Evolutionary conservation across 2,888 invertebrate species (phyloP).

Genomic region (Protonemura montana): DNA sequence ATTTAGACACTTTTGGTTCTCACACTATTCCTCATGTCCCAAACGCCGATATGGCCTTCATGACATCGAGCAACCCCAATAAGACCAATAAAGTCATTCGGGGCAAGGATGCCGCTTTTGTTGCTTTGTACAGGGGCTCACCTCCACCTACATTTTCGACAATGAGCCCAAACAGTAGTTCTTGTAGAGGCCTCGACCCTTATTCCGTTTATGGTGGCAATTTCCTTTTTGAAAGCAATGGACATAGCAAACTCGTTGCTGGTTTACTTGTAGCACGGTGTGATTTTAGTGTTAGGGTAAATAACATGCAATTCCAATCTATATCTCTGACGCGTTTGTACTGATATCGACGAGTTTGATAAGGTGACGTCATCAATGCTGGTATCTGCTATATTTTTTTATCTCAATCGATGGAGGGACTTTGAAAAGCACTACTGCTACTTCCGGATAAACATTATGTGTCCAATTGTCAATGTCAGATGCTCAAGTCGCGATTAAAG

Average conservation of each 20-base stretch:
- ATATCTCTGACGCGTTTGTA: neutral
- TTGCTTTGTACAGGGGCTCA: neutral
- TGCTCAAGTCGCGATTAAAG: neutral
- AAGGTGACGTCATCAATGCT: neutral
- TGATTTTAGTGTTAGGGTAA: neutral
- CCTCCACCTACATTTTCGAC: conserved; percentile 35
- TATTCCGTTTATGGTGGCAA: conserved; percentile 4
- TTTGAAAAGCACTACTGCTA: neutral
- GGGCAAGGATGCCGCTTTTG: conserved; percentile 24
- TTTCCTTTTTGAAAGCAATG: neutral
- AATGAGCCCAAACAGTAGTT: conserved; percentile 30
- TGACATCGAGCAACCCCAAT: neutral
- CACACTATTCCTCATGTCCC: neutral
- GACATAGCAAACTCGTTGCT: neutral
- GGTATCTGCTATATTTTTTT: neutral
- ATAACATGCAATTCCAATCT: neutral
- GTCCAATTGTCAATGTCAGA: neutral
- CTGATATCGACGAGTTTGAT: neutral
- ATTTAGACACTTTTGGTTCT: conserved; percentile 12
- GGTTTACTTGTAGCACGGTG: neutral
- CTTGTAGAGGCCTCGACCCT: conserved; percentile 1
- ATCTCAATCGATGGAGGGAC: neutral
- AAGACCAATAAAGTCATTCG: conserved; percentile 34
- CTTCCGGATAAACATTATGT: neutral
- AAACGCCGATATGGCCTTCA: neutral